Evolutionary conservation across 2,113 vertebrate species (phyloP), one percentile per base, ranked within the genome.

Genomic region (Trematomus loennbergii): DNA sequence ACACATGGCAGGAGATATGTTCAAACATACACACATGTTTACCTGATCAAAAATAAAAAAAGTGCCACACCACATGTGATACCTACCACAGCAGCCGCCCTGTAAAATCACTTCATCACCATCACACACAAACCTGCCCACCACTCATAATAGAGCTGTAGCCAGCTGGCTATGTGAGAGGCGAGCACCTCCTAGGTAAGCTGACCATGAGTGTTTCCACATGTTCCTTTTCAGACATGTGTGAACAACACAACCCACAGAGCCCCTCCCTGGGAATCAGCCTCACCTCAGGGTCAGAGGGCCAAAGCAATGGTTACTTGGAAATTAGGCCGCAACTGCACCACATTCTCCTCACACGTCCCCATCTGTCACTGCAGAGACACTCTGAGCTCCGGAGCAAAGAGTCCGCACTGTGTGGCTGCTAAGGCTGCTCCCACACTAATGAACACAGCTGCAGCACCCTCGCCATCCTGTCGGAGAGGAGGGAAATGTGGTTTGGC

Each of bases 251-350:
- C 94, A 93, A 94, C 88, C 90, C 89, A 92, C 86, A 62, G 88
- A 80, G 73, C 79, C 89, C 87, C 81, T 89, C 78, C 91, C 71
- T 60, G 71, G 74, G 77, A 92, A 87, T 75, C 75, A 16, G 78
- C 86, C 81, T 95, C 95, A 93, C 95, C 93, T 94, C 75, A 5
- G 79, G 93, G 94, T 95, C 94, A 95, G 62, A 85, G 88, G 94
- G 90, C 84, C 82, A 84, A 82, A 40, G 84, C 89, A 85, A 79
- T 87, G 90, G 88, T 93, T 92, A 92, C 88, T 81, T 57, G 79
- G 86, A 94, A 95, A 94, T 93, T 92, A 92, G 92, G 91, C 87
- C 84, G 57, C 82, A 80, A 90, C 86, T 85, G 91, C 87, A 75
- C 83, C 89, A 58, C 84, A 92, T 92, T 94, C 86, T 84, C 88